Evolutionary conservation across 2,797 vertebrate species (phyloP), one percentile per base, ranked within the genome.

Genomic region (Bradypodion ventrale): DNA sequence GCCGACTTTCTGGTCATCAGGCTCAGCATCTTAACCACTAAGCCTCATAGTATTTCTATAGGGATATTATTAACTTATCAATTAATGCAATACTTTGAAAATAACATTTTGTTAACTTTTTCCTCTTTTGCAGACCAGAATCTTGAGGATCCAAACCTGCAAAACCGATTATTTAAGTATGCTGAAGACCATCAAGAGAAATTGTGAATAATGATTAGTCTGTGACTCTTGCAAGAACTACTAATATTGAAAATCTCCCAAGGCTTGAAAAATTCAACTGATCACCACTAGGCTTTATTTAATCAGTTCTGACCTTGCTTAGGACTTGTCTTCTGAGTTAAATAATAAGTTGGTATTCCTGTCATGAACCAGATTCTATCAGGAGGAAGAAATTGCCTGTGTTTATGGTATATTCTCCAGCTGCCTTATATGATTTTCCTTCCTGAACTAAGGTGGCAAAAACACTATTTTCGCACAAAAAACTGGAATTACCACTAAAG

Each of bases 91-190:
- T 16, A n/a, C 1, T 56, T 76, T 63, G 23, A 79, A 15, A 87
- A 77, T 25, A 40, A 32, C 44, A 72, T 85, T 86, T 74, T 29
- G 74, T 44, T 83, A 2, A 85, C 60, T 2, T 40, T 83, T 79
- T 74, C 72, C 87, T 29, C 72, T 76, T 84, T 87, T 88, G 87
- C 91, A 95, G 95, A 90, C 90, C 89, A 90, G 92, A 93, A 93
- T 19, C 83, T 62, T 88, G 93, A 93, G 82, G 85, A 88, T 87
- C 85, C 87, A 79, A 65, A 76, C 70, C 21, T 0, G 49, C 89
- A 93, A 37, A 92, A 88, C 35, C 65, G 82, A 76, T 88, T 92
- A 88, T 2, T 81, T 88, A 91, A 92, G 27, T 81, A 83, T 1
- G 80, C 0, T 69, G 91, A 89, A 87, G 87, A 89, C 66, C 78